phyloP scores from a whole-genome alignment of 2,888 invertebrate species.

The Lycophotia porphyrea region DNA sequence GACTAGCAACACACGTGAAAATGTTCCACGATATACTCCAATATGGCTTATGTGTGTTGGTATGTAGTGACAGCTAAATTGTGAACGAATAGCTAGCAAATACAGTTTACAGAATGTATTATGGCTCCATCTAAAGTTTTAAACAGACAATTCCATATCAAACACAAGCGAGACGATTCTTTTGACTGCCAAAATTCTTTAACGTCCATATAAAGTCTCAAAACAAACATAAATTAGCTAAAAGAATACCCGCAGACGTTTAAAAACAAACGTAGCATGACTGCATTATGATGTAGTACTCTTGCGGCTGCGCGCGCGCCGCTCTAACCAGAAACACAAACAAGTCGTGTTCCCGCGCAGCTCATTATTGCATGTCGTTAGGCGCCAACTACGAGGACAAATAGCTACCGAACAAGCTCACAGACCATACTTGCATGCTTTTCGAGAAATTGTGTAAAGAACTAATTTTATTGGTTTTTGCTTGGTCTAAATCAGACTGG shows the following conservation, averaged over 20 bases:
- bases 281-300: constrained; percentile 50
- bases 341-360: constrained; percentile 75
- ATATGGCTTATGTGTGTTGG: background rate
- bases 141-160: background rate
- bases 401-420: constrained; percentile 69
- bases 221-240: constrained; percentile 19
- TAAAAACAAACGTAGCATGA: constrained; percentile 65
- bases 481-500: constrained; percentile 4
- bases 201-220: background rate
- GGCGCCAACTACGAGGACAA: constrained; percentile 79
- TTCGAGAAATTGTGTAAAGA: constrained; percentile 48
- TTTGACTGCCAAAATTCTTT: background rate
- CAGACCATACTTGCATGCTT: constrained; percentile 58
- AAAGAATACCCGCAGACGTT: constrained; percentile 48
- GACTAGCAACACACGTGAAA: constrained; percentile 41
- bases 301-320: constrained; percentile 61
- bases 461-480: constrained; percentile 37
- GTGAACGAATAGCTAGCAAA: background rate
- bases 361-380: constrained; percentile 88
- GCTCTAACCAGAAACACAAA: constrained; percentile 81
- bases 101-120: background rate
- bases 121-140: background rate
- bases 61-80: background rate
- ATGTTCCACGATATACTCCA: constrained; percentile 32
- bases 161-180: background rate